phyloP scores from a whole-genome alignment of 1,140 invertebrate species.

The Bombus picipes region DNA sequence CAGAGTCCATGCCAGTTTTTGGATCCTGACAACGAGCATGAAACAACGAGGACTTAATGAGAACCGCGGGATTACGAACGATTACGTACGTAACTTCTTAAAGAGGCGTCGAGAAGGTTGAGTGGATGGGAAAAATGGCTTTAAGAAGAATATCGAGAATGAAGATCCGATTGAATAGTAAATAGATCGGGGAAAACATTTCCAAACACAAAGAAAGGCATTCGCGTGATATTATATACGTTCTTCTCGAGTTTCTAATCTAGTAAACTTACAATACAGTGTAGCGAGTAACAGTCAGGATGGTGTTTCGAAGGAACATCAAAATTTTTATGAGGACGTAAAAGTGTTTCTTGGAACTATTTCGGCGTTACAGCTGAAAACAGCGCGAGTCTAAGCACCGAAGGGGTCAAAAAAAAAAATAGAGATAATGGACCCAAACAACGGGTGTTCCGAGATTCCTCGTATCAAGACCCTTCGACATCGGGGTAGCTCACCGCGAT shows the following conservation, averaged over 20 bases:
- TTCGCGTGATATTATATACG: too few species aligned
- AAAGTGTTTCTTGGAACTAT: constrained; percentile 9
- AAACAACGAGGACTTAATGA: background rate
- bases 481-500: background rate
- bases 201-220: too few species aligned
- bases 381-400: background rate
- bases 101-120: background rate
- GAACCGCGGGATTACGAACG: background rate
- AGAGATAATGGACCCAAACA: background rate
- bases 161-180: background rate
- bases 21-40: background rate
- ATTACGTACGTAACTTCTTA: background rate
- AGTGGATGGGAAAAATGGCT: background rate
- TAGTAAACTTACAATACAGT: background rate
- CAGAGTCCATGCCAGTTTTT: background rate
- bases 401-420: background rate
- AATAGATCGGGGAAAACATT: too few species aligned
- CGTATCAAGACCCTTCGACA: background rate
- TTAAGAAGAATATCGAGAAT: background rate
- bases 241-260: background rate
- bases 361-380: background rate
- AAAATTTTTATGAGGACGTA: background rate
- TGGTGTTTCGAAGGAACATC: background rate
- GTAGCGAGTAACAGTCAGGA: background rate
- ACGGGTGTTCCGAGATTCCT: background rate